phyloP scores from a whole-genome alignment of 2,113 vertebrate species.

The Boleophthalmus pectinirostris region DNA sequence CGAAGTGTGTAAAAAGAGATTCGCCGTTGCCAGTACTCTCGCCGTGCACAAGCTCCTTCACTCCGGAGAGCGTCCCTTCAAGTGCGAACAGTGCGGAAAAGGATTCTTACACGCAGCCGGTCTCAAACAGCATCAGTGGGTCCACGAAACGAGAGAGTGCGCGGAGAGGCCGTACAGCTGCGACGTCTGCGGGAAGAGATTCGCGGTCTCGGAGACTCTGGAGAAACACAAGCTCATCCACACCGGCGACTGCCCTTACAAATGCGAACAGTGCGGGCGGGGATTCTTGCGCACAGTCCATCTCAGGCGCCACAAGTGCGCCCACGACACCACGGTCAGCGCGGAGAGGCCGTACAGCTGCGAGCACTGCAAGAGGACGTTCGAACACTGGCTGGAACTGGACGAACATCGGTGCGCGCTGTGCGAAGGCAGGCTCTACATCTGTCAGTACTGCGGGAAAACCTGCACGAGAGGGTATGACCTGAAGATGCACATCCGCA shows the following conservation, averaged over 20 bases:
- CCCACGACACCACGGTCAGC: neutral
- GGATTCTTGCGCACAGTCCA: neutral
- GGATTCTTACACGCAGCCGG: neutral
- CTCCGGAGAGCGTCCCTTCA: neutral
- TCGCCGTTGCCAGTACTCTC: neutral
- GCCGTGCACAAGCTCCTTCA: neutral
- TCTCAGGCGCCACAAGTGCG: neutral
- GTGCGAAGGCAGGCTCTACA: neutral
- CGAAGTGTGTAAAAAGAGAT: neutral
- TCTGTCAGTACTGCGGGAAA: neutral
- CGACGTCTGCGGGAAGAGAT: neutral
- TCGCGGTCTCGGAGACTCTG: neutral
- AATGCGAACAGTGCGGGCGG: neutral
- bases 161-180: neutral
- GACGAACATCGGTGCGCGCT: neutral
- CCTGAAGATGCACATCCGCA: neutral
- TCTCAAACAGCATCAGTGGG: neutral
- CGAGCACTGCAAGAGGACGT: neutral
- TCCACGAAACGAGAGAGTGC: neutral
- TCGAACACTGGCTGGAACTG: neutral
- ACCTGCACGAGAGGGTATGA: neutral
- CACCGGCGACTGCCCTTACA: neutral
- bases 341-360: neutral
- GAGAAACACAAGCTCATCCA: neutral
- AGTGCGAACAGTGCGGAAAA: neutral